Evolutionary conservation across 2,797 vertebrate genomes (phyloP).

Genomic region (Cryptoprocta ferox): DNA sequence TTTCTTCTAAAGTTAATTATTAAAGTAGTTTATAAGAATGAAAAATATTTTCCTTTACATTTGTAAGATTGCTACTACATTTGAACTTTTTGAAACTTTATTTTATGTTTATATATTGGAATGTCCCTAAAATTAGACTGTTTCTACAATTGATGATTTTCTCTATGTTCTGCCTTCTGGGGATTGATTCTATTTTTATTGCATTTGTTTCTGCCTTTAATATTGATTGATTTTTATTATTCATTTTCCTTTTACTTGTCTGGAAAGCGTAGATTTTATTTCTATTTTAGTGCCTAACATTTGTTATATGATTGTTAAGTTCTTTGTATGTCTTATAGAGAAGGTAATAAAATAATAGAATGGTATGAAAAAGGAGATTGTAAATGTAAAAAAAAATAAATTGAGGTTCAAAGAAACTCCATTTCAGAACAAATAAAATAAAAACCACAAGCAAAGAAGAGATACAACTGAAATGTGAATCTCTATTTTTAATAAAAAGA

Average conservation of each 20-base stretch:
- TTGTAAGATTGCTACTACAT: background rate
- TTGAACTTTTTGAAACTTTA: background rate
- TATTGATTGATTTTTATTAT: conserved; percentile 50
- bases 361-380: background rate
- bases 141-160: background rate
- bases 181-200: conserved; percentile 42
- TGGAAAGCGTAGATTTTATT: conserved; percentile 9
- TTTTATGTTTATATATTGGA: background rate
- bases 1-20: conserved; percentile 1
- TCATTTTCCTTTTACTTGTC: conserved; percentile 49
- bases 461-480: background rate
- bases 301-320: conserved; percentile 24
- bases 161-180: conserved; percentile 4
- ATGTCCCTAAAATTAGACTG: conserved; percentile 11
- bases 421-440: conserved; percentile 42
- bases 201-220: conserved; percentile 41
- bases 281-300: conserved; percentile 13
- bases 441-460: conserved; percentile 14
- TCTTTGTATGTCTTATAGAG: conserved; percentile 8
- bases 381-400: background rate
- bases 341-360: conserved; percentile 27
- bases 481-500: conserved; percentile 19
- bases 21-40: background rate
- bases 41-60: background rate
- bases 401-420: background rate